phyloP scores from a whole-genome alignment of 2,888 invertebrate genomes.

The Machimus atricapillus region DNA sequence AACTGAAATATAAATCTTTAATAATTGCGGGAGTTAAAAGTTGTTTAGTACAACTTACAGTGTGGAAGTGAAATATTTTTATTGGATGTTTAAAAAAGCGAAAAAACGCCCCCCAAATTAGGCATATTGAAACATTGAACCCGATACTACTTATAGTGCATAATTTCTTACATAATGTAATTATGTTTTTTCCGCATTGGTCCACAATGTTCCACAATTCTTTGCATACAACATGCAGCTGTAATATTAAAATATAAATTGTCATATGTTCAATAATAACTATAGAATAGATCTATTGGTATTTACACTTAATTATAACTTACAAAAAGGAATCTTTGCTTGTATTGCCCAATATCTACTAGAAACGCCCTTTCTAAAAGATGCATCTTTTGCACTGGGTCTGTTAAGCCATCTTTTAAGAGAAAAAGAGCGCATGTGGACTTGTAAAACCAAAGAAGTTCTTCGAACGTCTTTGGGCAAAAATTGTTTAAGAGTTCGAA shows the following conservation, averaged over 20 bases:
- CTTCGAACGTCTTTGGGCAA: neutral
- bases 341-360: neutral
- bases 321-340: neutral
- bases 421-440: neutral
- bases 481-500: neutral
- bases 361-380: neutral
- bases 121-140: neutral
- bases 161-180: neutral
- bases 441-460: neutral
- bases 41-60: neutral
- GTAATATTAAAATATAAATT: neutral
- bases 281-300: neutral
- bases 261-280: neutral
- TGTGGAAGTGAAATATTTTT: constrained; percentile 3
- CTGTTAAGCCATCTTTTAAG: neutral
- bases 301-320: neutral
- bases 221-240: neutral
- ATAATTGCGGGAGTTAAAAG: neutral
- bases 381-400: neutral
- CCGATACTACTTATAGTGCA: neutral
- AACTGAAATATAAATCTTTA: neutral
- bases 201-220: neutral
- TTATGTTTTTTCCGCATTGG: neutral
- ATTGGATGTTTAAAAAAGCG: neutral
- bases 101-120: neutral